Evolutionary conservation across 2,113 vertebrate species (phyloP).

Genomic region (Piprites chloris): DNA sequence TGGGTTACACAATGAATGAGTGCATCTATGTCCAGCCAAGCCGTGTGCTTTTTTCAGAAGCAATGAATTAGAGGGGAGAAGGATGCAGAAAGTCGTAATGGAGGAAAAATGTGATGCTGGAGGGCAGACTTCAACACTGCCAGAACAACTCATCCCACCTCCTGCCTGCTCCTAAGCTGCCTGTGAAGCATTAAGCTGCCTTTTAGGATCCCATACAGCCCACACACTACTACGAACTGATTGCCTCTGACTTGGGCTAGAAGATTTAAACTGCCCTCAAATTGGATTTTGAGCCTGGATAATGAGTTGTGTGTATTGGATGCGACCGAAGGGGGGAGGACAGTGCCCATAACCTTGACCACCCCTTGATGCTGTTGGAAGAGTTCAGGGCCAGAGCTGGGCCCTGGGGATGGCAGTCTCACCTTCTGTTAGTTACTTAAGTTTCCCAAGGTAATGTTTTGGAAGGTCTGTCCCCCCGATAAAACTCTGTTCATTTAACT

Average conservation of each 20-base stretch:
- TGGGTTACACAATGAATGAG: background rate
- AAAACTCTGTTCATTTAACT: background rate
- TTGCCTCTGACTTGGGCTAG: background rate
- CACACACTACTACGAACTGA: background rate
- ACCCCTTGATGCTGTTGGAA: background rate
- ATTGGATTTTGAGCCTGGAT: background rate
- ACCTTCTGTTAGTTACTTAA: background rate
- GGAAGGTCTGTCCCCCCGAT: background rate
- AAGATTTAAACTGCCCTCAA: background rate
- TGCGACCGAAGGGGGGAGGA: background rate
- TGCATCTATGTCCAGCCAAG: background rate
- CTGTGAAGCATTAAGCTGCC: background rate
- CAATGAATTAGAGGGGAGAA: rapidly evolving
- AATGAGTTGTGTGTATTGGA: background rate
- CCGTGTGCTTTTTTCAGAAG: background rate
- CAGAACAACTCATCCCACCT: background rate
- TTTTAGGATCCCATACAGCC: background rate
- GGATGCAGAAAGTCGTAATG: background rate
- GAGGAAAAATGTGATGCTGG: background rate
- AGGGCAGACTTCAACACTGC: background rate
- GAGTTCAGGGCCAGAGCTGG: background rate
- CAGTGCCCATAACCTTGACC: background rate
- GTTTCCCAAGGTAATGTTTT: background rate
- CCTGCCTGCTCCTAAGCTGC: background rate
- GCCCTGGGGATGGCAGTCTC: background rate